phyloP scores from a whole-genome alignment of 2,797 vertebrate genomes.

The Oophaga sylvatica region DNA sequence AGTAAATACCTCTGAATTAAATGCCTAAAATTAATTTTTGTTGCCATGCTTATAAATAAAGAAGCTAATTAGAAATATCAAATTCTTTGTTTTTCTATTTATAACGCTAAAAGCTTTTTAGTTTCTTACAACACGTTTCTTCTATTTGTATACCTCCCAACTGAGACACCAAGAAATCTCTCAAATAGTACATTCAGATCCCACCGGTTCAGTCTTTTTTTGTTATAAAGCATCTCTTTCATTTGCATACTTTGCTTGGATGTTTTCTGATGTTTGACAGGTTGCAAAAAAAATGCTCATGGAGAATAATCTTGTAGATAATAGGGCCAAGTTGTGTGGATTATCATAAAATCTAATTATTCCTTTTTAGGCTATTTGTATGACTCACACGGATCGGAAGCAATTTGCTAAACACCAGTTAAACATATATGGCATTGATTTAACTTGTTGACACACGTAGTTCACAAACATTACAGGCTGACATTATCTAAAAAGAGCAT shows the following conservation, averaged over 20 bases:
- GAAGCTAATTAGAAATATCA: background rate
- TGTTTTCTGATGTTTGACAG: conserved; percentile 68
- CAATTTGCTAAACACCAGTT: conserved; percentile 56
- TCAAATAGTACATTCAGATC: background rate
- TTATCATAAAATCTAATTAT: conserved; percentile 66
- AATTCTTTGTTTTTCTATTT: too few relatives aligned
- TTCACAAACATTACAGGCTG: conserved; percentile 64
- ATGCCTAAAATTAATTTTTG: background rate
- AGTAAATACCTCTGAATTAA: background rate
- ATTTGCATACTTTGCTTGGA: conserved; percentile 32
- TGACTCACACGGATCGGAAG: conserved; percentile 56
- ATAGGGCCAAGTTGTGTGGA: conserved; percentile 60
- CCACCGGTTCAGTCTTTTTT: background rate
- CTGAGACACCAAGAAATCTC: background rate
- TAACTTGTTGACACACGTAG: conserved; percentile 60
- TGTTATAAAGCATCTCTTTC: background rate
- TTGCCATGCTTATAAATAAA: background rate
- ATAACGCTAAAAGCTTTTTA: background rate
- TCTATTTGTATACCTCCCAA: background rate
- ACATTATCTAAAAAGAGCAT: conserved; percentile 64
- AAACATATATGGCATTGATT: conserved; percentile 61
- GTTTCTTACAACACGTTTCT: background rate
- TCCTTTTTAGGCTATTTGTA: conserved; percentile 63
- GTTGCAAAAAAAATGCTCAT: conserved; percentile 65
- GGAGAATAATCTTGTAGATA: conserved; percentile 60